A percentile compares a stretch with the other conserved stretches of the same genome.
Conservation (phyloP, 2,888 invertebrate genomes). For the Eilema sororculum region DNA sequence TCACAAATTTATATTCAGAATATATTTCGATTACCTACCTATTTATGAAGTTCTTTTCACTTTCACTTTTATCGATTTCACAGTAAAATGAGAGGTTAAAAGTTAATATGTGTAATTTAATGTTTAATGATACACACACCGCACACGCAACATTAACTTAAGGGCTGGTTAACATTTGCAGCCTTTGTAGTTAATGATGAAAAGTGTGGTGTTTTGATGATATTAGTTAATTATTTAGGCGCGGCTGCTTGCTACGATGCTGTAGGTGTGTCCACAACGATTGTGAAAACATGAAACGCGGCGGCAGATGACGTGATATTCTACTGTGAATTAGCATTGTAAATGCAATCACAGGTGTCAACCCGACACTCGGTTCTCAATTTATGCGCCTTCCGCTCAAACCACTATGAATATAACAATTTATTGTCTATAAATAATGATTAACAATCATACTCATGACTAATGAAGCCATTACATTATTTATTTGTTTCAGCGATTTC, state of each 20-base stretch:
- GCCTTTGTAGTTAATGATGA: not conserved
- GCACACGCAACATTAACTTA: not conserved
- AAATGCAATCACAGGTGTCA: slow-evolving; percentile 87
- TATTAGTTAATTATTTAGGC: slow-evolving; percentile 37
- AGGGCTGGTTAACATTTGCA: not conserved
- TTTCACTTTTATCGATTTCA: not conserved
- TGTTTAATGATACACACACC: not conserved
- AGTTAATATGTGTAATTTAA: not conserved
- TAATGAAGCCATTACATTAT: slow-evolving; percentile 75
- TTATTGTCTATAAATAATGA: slow-evolving; percentile 81
- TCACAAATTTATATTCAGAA: not conserved
- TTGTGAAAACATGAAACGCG: slow-evolving; percentile 65
- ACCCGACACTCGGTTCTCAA: slow-evolving; percentile 79
- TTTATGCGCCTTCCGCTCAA: slow-evolving; percentile 83
- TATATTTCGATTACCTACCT: not conserved
- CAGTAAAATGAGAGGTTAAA: slow-evolving; percentile 1
- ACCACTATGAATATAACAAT: slow-evolving; percentile 80
- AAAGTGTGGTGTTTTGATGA: slow-evolving; percentile 23
- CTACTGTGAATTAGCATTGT: slow-evolving; percentile 85
- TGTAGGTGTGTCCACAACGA: slow-evolving; percentile 32
- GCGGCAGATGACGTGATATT: slow-evolving; percentile 76
- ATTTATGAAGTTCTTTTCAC: not conserved
- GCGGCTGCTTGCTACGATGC: slow-evolving; percentile 28
- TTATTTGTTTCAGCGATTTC: slow-evolving; percentile 52
- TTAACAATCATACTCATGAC: slow-evolving; percentile 67